Base-by-base conservation (phyloP, 1,140 invertebrate species). In the Drosophila sulfurigaster region DNA sequence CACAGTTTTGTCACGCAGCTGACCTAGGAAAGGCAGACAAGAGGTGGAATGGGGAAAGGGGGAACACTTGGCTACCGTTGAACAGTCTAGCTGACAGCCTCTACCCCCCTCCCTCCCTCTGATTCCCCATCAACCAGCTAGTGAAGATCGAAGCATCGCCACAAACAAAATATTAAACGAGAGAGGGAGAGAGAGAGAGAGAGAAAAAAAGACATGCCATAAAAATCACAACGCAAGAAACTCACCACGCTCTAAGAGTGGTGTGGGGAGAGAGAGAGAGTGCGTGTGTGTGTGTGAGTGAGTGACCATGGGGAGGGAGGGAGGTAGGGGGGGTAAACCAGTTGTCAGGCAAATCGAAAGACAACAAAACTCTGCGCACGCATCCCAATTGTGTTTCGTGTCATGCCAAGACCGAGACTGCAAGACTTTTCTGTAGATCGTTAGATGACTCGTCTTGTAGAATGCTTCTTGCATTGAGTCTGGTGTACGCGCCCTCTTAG, bases 191-290 rank as follows among this genome's bases (percentile, higher is more conserved):
- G 41, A 43, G 32, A 41, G 45, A 20, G 64, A 11, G 28, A 62
- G 30, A 58, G 70, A n/a, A 28, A 6, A 4, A 52, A 13, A 57
- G 79, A 67, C 57, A 43, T 86, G 81, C 81, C 82, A 83, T 83
- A 83, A 85, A 83, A 64, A 72, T 64, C 71, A 74, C 30, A 74
- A 38, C 41, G 25, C 48, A 52, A 76, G 20, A 87, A 88, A 87
- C 68, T 68, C 80, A 88, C 82, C 83, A 86, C 81, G 54, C 57
- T 75, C 56, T 7, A 32, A 41, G 25, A 5, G n/a, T 28, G 6
- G 43, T 5, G 5, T 15, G 10, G 6, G 13, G 5, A 7, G n/a
- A 32, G 6, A 5, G 20, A 3, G 10, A 4, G 30, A n/a, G n/a
- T 32, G 8, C 5, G 6, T 54, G 7, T 11, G 15, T 43, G 10